A percentile compares a stretch with the other conserved stretches of the same genome.
These are phyloP conservation scores for Hyphantria cunea DNA, from an alignment of 1,140 invertebrate genomes.

Conservation along the genomic window DNA sequence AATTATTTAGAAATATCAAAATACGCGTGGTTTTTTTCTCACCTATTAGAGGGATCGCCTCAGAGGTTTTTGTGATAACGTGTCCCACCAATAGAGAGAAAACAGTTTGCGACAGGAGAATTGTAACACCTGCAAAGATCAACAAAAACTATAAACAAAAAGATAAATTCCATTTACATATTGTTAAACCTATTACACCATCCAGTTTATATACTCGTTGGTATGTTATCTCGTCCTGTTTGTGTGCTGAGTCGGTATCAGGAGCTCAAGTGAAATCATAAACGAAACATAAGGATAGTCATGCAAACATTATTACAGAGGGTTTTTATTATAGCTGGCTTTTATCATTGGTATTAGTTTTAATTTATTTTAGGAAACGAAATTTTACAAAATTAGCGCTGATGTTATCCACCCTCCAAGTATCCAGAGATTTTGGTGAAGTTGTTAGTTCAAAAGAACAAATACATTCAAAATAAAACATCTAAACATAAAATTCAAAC, in stretches of 20 bases:
- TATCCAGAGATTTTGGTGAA: slow-evolving; percentile 50
- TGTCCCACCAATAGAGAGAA: slow-evolving; percentile 98
- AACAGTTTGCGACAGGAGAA: slow-evolving; percentile 99
- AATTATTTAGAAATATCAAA: slow-evolving; percentile 35
- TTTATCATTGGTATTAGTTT: slow-evolving; percentile 35
- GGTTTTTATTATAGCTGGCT: slow-evolving; percentile 31
- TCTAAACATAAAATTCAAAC: slow-evolving; percentile 44
- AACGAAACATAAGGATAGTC: slow-evolving; percentile 68
- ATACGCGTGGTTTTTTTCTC: slow-evolving; percentile 70
- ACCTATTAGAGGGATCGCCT: slow-evolving; percentile 99
- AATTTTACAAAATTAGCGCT: slow-evolving; percentile 31
- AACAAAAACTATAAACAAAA: slow-evolving; percentile 69
- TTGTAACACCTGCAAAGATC: slow-evolving; percentile 97
- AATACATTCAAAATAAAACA: slow-evolving; percentile 44
- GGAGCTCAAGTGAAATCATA: slow-evolving; percentile 75
- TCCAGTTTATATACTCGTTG: slow-evolving; percentile 34
- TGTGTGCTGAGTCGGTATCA: slow-evolving; percentile 71
- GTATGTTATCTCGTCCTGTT: slow-evolving; percentile 49
- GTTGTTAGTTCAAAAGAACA: slow-evolving; percentile 28
- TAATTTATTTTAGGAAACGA: slow-evolving; percentile 33
- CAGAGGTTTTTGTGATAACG: slow-evolving; percentile 98
- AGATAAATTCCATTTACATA: slow-evolving; percentile 50
- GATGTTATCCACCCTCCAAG: slow-evolving; percentile 70
- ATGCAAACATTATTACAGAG: slow-evolving; percentile 61
- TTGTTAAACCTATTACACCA: slow-evolving; percentile 40